phyloP scores from a whole-genome alignment of 1,140 invertebrate genomes.

The Melipona quadrifasciata region DNA sequence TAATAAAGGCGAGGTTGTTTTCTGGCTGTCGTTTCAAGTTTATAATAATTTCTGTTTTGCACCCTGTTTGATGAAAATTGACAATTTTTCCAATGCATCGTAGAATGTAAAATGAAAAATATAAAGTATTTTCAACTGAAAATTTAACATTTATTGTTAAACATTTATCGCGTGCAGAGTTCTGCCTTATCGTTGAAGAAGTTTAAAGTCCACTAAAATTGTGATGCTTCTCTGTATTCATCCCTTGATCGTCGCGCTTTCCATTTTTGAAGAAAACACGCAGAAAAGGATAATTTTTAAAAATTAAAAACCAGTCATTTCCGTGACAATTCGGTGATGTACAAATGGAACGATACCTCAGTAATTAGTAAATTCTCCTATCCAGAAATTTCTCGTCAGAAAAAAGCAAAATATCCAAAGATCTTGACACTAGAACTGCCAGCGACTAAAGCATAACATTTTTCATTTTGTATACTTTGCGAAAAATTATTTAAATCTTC shows the following conservation, averaged over 20 bases:
- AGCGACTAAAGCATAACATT: no score
- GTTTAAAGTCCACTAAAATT: neutral
- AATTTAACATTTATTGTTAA: no score
- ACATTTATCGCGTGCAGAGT: no score
- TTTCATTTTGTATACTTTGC: no score
- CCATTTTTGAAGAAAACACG: neutral
- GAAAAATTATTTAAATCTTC: no score
- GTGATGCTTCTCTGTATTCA: neutral
- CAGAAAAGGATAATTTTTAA: neutral
- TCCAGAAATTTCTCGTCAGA: neutral
- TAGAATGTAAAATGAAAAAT: no score
- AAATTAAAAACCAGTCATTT: neutral
- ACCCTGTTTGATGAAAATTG: no score
- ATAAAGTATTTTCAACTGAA: no score
- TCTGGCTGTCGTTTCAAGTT: neutral
- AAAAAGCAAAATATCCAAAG: neutral
- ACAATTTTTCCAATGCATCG: no score
- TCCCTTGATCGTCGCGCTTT: neutral
- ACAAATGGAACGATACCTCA: neutral
- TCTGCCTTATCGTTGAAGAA: no score
- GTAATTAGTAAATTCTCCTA: neutral
- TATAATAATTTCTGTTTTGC: no score
- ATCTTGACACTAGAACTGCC: no score
- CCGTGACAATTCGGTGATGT: neutral
- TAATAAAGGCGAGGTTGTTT: neutral